Percentiles rank a stretch among this genome's conserved stretches.
These are phyloP conservation scores for Sycophila sp. DNA, from an alignment of 1,140 invertebrate genomes.

Conservation along the genomic window DNA sequence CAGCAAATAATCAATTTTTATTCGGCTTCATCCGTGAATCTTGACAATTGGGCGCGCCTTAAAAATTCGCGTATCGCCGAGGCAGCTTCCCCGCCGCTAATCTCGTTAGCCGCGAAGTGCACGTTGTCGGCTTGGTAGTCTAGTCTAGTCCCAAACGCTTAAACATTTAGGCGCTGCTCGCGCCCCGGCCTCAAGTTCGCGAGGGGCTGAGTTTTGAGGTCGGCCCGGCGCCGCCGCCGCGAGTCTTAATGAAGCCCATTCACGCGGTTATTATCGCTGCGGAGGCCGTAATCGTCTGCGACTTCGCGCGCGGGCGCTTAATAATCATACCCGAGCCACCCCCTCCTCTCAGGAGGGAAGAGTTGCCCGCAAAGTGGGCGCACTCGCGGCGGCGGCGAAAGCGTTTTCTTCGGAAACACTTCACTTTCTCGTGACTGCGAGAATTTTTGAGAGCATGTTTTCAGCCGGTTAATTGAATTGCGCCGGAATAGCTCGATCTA, in stretches of 20 bases:
- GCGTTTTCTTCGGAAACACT: no score
- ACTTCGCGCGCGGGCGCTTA: conserved; percentile 51
- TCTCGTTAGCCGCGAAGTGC: neutral
- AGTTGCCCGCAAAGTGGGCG: no score
- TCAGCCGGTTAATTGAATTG: no score
- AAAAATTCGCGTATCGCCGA: no score
- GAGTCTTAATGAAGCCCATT: conserved; percentile 65
- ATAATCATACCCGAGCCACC: conserved; percentile 59
- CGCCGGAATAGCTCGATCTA: no score
- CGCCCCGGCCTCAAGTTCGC: neutral
- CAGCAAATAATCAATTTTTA: no score
- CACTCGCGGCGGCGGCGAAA: no score
- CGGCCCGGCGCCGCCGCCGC: conserved; percentile 38
- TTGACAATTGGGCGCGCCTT: no score
- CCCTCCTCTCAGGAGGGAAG: no score
- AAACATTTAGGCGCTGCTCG: conserved; percentile 2
- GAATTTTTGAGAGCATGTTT: no score
- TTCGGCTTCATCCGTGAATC: no score
- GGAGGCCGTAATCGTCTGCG: conserved; percentile 60
- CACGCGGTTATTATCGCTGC: conserved; percentile 61
- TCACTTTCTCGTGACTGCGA: no score
- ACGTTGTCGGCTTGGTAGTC: neutral
- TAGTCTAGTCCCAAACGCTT: neutral
- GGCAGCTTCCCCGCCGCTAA: neutral
- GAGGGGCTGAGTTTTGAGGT: conserved; percentile 9